Conservation (phyloP, 2,113 vertebrate species). For the Daboia siamensis region DNA sequence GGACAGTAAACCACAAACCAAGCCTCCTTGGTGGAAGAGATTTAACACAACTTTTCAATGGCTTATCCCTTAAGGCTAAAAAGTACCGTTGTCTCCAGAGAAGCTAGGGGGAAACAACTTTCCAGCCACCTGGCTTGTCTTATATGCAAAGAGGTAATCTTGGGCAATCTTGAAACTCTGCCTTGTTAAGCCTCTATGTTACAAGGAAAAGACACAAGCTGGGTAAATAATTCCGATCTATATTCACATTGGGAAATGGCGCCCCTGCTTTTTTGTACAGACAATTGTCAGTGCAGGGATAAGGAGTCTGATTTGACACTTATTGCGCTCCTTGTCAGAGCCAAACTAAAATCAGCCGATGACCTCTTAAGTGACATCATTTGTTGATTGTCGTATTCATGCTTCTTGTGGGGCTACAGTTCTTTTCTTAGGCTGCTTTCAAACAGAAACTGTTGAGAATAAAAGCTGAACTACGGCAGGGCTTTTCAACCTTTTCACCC, state of each 20-base stretch:
- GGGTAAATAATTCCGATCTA: conserved; percentile 24
- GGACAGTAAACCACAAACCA: background rate
- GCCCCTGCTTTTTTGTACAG: conserved; percentile 12
- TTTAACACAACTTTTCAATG: background rate
- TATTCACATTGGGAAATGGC: background rate
- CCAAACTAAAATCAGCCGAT: background rate
- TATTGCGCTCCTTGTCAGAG: background rate
- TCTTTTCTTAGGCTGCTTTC: background rate
- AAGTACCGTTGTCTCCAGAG: background rate
- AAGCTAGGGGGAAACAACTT: background rate
- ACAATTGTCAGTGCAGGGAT: background rate
- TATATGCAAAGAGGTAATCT: conserved; percentile 16
- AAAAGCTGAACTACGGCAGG: background rate
- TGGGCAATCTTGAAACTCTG: conserved; percentile 17
- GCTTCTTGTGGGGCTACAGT: background rate
- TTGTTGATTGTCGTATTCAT: background rate
- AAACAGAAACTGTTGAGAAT: background rate
- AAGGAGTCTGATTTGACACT: conserved; percentile 18
- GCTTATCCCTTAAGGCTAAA: background rate
- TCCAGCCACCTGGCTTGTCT: background rate
- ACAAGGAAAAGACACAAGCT: background rate
- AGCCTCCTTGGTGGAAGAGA: background rate
- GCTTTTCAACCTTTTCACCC: too few species aligned
- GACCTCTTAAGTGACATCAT: conserved; percentile 5
- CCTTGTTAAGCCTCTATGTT: conserved; percentile 16